Evolutionary conservation across 1,140 invertebrate genomes (phyloP).

Genomic region (Littorina saxatilis): DNA sequence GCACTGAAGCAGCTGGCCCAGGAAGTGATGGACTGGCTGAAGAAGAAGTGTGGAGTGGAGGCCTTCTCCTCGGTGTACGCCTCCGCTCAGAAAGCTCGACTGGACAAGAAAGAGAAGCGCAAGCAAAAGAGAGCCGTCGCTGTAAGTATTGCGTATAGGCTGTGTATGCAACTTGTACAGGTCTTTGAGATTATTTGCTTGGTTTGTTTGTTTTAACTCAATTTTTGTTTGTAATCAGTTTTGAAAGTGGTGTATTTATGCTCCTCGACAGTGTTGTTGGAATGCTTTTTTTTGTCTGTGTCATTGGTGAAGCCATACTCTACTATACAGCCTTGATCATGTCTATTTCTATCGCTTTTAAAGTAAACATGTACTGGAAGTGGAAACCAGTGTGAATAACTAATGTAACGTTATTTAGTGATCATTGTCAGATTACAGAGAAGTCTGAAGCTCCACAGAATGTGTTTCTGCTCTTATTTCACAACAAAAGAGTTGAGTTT

Average conservation of each 20-base stretch:
- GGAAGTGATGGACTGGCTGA: slow-evolving; percentile 82
- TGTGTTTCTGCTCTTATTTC: no score
- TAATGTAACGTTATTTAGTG: no score
- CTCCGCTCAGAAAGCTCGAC: slow-evolving; percentile 78
- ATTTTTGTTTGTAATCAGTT: not conserved
- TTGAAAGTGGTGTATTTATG: not conserved
- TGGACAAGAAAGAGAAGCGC: slow-evolving; percentile 81
- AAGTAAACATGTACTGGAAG: no score
- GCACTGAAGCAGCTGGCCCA: slow-evolving; percentile 78
- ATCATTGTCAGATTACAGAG: no score
- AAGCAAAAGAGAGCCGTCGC: slow-evolving; percentile 80
- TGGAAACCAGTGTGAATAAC: no score
- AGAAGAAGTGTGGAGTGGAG: slow-evolving; percentile 82
- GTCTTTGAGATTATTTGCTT: not conserved
- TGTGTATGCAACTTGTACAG: no score
- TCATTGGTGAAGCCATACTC: not conserved
- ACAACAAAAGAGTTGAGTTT: no score
- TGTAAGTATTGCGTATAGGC: slow-evolving; percentile 48
- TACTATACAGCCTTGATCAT: no score
- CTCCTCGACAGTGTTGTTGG: no score
- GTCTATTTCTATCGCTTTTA: no score
- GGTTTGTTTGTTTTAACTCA: not conserved
- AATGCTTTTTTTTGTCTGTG: no score
- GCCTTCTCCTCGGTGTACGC: slow-evolving; percentile 81
- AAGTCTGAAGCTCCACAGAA: no score